These are phyloP conservation scores for Cantharis rufa DNA, from an alignment of 2,888 invertebrate genomes.

Conservation along the genomic window DNA sequence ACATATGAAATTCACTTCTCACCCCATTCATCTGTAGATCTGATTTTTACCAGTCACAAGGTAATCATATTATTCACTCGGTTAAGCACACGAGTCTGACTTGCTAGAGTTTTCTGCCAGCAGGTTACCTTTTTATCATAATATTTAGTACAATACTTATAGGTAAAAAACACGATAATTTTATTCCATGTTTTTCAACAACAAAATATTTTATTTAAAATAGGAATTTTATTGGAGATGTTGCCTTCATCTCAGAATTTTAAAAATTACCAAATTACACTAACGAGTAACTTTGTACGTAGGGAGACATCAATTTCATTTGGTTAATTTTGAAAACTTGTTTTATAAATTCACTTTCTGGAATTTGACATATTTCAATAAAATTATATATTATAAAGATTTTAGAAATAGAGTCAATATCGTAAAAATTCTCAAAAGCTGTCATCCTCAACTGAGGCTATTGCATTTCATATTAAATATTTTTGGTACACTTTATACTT, in stretches of 20 bases:
- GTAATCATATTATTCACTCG: background rate
- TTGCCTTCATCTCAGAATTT: no score
- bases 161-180: background rate
- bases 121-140: background rate
- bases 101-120: background rate
- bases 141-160: background rate
- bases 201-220: no score
- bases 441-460: background rate
- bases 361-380: background rate
- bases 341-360: no score
- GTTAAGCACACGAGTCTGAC: background rate
- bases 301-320: no score
- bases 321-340: background rate
- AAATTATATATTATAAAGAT: background rate
- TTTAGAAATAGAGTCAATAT: background rate
- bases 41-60: background rate
- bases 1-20: background rate
- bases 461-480: background rate
- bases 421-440: background rate
- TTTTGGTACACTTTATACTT: background rate
- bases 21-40: background rate
- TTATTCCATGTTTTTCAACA: background rate
- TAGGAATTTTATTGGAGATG: no score
- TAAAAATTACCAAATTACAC: no score
- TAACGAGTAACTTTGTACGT: no score